Evolutionary conservation across 2,113 vertebrate species (phyloP), one percentile per base, ranked within the genome.

Genomic region (Mastomys coucha): DNA sequence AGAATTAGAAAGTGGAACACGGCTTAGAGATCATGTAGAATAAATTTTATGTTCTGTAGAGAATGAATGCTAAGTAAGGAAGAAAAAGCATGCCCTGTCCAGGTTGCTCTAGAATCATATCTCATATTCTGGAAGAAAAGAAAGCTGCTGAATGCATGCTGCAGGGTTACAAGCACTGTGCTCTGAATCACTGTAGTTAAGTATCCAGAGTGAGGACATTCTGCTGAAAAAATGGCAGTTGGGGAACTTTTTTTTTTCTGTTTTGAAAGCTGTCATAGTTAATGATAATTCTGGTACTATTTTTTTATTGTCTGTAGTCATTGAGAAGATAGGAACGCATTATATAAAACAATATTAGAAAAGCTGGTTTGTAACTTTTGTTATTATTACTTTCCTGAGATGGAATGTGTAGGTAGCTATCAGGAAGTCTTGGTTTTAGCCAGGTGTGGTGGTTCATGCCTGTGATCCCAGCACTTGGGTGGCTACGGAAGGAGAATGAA

Each of bases 281-380:
- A 78, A 58, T 97, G 80, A 73, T 87, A 51, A 95, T 69, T 95
- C 76, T 95, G 72, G 8, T 42, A 89, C n/a, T 93, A 24, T n/a
- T 65, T 91, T 93, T 96, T 86, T 51, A 95, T 90, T 97, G 72
- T 96, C 45, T 82, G 19, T 49, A 76, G 60, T 93, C 45, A 88
- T 96, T 22, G 13, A 84, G 88, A 92, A 88, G 67, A 42, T 73
- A 70, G 91, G 94, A 17, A 89, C 16, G 26, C 63, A 14, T 26
- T 82, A 33, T 20, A 65, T 93, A 39, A 93, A 67, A 33, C 72
- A 76, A 13, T 87, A 73, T 70, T 70, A 53, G 91, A 65, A 97
- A 67, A 42, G 72, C 69, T 17, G 67, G 1, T 88, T 82, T 45
- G 72, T 93, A 86, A 45, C 70, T 92, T 81, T 91, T 10, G 49